Evolutionary conservation across 2,113 vertebrate species (phyloP), one percentile per base, ranked within the genome.

Genomic region (Syrrhaptes paradoxus): DNA sequence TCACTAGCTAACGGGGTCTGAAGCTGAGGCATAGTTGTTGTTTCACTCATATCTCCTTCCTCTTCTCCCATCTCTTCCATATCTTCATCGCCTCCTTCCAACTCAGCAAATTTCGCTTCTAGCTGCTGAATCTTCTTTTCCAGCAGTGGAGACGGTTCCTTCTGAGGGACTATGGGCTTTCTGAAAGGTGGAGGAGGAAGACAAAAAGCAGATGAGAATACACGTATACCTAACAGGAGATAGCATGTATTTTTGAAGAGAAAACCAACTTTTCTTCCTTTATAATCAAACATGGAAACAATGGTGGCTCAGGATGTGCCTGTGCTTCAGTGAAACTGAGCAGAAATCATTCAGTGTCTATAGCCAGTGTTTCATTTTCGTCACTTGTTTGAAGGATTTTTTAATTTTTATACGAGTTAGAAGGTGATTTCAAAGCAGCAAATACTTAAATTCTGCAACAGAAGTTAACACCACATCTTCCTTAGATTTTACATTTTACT

Each of bases 101-200:
- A 98, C 89, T 99, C 99, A 1, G 99, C 99, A 98, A 99, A 99
- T 97, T 99, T 99, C 34, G 99, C 99, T 97, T 99, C 99, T 87
- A 99, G 97, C 94, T 99, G 98, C 79, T 99, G 99, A 78, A 99
- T 99, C 97, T 99, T 99, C 97, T 98, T 99, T 97, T 99, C 99
- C 90, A 99, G 97, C 48, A 99, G 98, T 29, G 99, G 99, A 83
- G 99, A 99, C 4, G 99, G 99, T 61, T 99, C 99, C 82, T 99
- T 99, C 97, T 99, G 99, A 95, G 99, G 99, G 96, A 99, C 98
- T 57, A 99, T 99, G 29, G 99, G 99, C 97, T 99, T 99, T 97
- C 99, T 99, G 96, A 75, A 92, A 90, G 43, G 79, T 76, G 25
- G 31, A 65, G 46, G 48, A 77, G 15, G 17, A 94, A 85, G 32